These are phyloP conservation scores for Trichonephila clavipes DNA, from an alignment of 1,140 invertebrate species.

Conservation along the genomic window DNA sequence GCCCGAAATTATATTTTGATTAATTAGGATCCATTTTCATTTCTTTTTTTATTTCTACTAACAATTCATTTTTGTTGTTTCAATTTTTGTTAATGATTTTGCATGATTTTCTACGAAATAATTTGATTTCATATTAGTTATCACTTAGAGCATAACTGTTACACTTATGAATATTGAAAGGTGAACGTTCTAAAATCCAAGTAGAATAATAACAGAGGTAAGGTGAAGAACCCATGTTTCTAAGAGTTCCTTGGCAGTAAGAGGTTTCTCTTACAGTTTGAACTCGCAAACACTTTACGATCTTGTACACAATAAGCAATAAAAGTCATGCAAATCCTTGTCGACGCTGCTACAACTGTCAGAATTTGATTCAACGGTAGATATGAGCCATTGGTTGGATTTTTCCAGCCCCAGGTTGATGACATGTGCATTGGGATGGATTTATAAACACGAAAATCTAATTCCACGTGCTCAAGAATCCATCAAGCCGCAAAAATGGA, in stretches of 20 bases:
- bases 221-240: not conserved
- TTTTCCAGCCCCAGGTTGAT: not conserved
- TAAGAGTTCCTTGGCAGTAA: not conserved
- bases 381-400: not conserved
- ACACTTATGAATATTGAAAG: not conserved
- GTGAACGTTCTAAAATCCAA: not conserved
- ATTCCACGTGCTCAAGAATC: slow-evolving; percentile 6
- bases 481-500: not conserved
- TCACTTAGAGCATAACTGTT: not conserved
- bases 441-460: slow-evolving; percentile 19
- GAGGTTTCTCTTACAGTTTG: not conserved
- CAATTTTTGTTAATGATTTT: too few species aligned
- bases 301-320: not conserved
- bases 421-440: not conserved
- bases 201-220: not conserved
- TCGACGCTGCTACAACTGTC: not conserved
- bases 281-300: slow-evolving; percentile 3
- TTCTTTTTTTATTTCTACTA: too few species aligned
- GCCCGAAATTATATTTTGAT: too few species aligned
- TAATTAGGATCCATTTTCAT: too few species aligned
- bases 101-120: not conserved
- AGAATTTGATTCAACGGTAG: not conserved
- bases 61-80: too few species aligned
- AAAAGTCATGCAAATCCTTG: slow-evolving; percentile 35
- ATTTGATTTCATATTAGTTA: not conserved